Evolutionary conservation across 2,797 vertebrate species (phyloP).

Genomic region (Sternarchorhynchus goeldii): DNA sequence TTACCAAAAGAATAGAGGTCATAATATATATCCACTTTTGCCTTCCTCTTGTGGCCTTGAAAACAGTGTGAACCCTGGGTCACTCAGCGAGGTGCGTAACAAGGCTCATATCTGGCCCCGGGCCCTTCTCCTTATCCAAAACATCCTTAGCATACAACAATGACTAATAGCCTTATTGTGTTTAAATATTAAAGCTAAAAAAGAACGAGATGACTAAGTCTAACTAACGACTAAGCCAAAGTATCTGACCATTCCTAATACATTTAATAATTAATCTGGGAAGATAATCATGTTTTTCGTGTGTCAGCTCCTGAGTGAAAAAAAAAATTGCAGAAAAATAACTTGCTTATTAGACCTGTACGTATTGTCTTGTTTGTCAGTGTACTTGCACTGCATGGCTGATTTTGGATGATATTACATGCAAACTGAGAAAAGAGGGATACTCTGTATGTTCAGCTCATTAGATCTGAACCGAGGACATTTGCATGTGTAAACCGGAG

Average conservation of each 20-base stretch:
- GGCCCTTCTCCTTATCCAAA: too few species aligned
- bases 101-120: not conserved
- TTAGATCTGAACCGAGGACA: constrained; percentile 11
- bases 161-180: not conserved
- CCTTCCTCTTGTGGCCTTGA: not conserved
- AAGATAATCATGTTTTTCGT: not conserved
- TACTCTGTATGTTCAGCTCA: not conserved
- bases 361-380: not conserved
- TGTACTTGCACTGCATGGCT: constrained; percentile 1
- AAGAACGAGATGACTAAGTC: not conserved
- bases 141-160: not conserved
- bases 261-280: not conserved
- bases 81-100: not conserved
- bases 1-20: not conserved
- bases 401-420: not conserved
- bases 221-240: not conserved
- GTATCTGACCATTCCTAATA: not conserved
- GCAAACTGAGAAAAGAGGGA: not conserved
- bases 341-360: constrained; percentile 14
- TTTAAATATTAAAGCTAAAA: constrained; percentile 7
- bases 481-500: not conserved
- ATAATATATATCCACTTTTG: not conserved
- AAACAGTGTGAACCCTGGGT: not conserved
- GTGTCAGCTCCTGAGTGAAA: not conserved
- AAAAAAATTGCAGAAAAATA: not conserved